phyloP scores from a whole-genome alignment of 92 coral and sea anemone species.

The Zoanthus sansibaricus region DNA sequence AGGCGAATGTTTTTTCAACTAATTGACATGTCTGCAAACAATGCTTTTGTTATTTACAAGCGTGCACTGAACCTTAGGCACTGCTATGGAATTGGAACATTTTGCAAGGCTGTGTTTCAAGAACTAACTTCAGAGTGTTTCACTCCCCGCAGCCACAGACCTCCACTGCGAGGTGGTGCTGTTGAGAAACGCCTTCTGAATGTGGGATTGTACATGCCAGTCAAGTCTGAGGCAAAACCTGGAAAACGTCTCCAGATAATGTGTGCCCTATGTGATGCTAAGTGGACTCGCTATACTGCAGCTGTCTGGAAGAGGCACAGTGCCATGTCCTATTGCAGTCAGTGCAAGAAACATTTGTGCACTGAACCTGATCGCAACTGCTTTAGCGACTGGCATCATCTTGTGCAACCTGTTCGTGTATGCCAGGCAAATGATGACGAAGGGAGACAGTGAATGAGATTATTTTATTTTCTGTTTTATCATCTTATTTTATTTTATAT shows the following conservation, averaged over 20 bases:
- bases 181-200: slow-evolving; percentile 26
- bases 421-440: slow-evolving; percentile 9
- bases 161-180: neutral
- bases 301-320: slow-evolving; percentile 21
- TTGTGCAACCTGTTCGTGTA: slow-evolving; percentile 16
- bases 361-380: neutral
- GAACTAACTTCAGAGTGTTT: slow-evolving; percentile 12
- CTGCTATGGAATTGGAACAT: neutral
- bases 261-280: slow-evolving; percentile 10
- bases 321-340: slow-evolving; percentile 13
- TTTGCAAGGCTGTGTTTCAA: slow-evolving; percentile 4
- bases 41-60: slow-evolving; percentile 17
- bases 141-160: neutral
- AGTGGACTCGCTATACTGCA: slow-evolving; percentile 4
- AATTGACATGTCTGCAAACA: slow-evolving; percentile 18
- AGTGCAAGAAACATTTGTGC: slow-evolving; percentile 16
- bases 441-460: slow-evolving; percentile 10
- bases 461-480: too few relatives aligned
- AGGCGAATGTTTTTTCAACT: neutral
- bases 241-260: neutral
- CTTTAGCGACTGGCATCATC: neutral
- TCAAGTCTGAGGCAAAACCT: slow-evolving; percentile 11
- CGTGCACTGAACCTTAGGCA: slow-evolving; percentile 8
- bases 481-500: neutral
- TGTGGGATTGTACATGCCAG: slow-evolving; percentile 13